Conservation (phyloP, 1,140 invertebrate species). For the Belonocnema kinseyi region DNA sequence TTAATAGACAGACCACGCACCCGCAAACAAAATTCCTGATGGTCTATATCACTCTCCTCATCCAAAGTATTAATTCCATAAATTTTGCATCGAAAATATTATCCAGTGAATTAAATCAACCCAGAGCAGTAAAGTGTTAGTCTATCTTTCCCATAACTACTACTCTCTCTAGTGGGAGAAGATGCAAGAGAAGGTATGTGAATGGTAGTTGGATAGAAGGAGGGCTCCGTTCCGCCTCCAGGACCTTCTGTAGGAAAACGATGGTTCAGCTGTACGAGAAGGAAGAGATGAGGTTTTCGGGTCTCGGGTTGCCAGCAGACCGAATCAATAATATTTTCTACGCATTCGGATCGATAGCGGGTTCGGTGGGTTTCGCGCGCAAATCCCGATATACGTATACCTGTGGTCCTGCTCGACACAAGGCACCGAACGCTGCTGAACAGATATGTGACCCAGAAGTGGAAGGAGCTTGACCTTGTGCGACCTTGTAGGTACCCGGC, state of each 20-base stretch:
- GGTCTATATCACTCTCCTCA: not conserved
- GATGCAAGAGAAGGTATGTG: slow-evolving; percentile 4
- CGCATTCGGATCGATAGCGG: slow-evolving; percentile 62
- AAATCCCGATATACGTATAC: slow-evolving; percentile 45
- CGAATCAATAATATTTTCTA: slow-evolving; percentile 67
- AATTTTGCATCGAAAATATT: not conserved
- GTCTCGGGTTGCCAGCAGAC: slow-evolving; percentile 30
- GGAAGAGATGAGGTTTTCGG: slow-evolving; percentile 6
- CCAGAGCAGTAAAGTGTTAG: not conserved
- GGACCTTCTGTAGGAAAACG: not conserved
- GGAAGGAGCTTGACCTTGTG: slow-evolving; percentile 55
- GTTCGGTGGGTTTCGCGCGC: slow-evolving; percentile 51
- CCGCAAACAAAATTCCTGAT: not conserved
- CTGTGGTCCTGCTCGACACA: not conserved
- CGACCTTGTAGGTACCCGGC: slow-evolving; percentile 62
- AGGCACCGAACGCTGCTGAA: slow-evolving; percentile 18
- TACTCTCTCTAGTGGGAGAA: no score
- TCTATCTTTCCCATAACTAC: not conserved
- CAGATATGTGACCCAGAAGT: slow-evolving; percentile 39
- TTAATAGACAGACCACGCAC: not conserved
- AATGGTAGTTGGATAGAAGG: not conserved
- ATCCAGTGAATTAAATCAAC: not conserved
- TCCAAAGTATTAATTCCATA: not conserved
- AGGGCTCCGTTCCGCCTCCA: slow-evolving; percentile 25
- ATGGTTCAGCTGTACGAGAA: not conserved